A percentile compares a stretch with the other conserved stretches of the same genome.
Evolutionary conservation across 2,113 vertebrate species (phyloP).

Genomic region (Asarcornis scutulata): DNA sequence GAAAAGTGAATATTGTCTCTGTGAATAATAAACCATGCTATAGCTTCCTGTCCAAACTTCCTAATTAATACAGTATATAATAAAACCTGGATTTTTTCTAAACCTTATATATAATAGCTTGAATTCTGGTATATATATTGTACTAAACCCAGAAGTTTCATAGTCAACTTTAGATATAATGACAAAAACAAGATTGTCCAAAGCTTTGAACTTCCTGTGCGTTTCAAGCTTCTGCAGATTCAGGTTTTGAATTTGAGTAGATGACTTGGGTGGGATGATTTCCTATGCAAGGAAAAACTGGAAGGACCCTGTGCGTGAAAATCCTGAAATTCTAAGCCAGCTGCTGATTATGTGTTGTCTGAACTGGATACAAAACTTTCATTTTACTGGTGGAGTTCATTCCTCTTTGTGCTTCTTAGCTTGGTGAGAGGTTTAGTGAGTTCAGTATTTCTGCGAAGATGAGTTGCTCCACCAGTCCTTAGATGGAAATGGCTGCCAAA

Average conservation of each 20-base stretch:
- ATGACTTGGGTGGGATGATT: not conserved
- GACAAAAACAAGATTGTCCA: not conserved
- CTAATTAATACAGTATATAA: not conserved
- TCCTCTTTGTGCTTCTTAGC: not conserved
- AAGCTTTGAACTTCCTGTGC: not conserved
- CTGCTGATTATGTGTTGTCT: not conserved
- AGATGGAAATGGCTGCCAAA: not conserved
- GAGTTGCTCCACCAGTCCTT: not conserved
- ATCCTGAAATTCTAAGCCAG: not conserved
- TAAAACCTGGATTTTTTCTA: not conserved
- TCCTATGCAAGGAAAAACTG: not conserved
- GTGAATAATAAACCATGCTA: not conserved
- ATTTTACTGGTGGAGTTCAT: not conserved
- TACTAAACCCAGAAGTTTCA: not conserved
- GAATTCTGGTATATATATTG: not conserved
- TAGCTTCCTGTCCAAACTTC: not conserved
- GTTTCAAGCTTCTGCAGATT: not conserved
- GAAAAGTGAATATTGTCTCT: not conserved
- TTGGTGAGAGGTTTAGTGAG: not conserved
- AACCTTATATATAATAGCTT: not conserved
- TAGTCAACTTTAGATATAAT: not conserved
- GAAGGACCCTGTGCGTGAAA: not conserved
- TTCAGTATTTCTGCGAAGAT: not conserved
- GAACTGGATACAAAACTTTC: not conserved
- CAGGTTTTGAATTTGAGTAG: not conserved